Evolutionary conservation across 2,113 vertebrate species (phyloP), one percentile per base, ranked within the genome.

Genomic region (Vicugna pacos): DNA sequence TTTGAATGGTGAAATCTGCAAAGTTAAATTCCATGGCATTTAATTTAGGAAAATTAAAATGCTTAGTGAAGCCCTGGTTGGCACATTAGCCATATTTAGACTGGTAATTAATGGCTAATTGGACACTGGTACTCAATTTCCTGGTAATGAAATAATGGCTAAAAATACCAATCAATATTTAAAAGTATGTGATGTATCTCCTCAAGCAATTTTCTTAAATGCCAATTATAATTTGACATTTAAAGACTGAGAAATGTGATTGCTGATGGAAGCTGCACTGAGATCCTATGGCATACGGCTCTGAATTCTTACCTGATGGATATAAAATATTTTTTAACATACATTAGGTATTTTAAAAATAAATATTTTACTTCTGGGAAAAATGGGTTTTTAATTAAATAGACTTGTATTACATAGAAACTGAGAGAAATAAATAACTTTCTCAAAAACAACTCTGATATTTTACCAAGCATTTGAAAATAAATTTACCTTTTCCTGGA

Each of bases 41-140:
- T 97, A 98, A 98, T 98, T 98, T 97, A 97, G 94, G 67, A 58
- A 86, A 96, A 97, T 97, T 97, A 98, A 96, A 98, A 98, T 97
- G 92, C 72, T 90, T 89, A 91, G 91, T 89, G 96, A 95, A 88
- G 95, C 96, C 86, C 98, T 96, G 95, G 97, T 98, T 98, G 98
- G 97, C 80, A 87, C 76, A 91, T 98, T 98, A 91, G 95, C 90
- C 86, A 81, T 98, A 98, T 98, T 98, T 98, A 98, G 97, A 92
- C 90, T 98, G 88, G 97, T 97, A 98, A 98, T 98, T 98, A 98
- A 98, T 96, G 97, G 76, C 76, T 98, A 98, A 98, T 98, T 94
- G 98, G 93, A 97, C 58, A 97, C 88, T 94, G 96, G 95, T 97
- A 88, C 82, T 82, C 94, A 93, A 97, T 98, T 98, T 98, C 98